Evolutionary conservation across 2,113 vertebrate genomes (phyloP).

Genomic region (Toxotes jaculatrix): DNA sequence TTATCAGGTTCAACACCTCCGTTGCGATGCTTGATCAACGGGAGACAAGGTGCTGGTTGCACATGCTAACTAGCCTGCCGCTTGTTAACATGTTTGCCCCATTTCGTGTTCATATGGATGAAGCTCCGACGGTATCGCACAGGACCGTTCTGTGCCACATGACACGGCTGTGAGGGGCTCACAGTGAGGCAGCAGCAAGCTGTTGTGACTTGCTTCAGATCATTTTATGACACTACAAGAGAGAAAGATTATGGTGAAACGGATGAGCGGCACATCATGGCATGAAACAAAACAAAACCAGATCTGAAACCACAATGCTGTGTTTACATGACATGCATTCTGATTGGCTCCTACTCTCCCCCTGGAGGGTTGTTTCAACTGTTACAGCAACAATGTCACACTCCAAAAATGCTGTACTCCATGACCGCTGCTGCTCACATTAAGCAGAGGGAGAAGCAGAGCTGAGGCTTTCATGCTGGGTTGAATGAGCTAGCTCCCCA

Average conservation of each 20-base stretch:
- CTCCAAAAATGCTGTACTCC: constrained; percentile 24
- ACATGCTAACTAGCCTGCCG: background rate
- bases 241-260: background rate
- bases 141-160: background rate
- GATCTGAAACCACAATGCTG: constrained; percentile 3
- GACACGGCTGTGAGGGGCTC: constrained; percentile 24
- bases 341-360: background rate
- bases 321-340: constrained; percentile 14
- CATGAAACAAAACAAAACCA: constrained; percentile 6
- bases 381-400: constrained; percentile 37
- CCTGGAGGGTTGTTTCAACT: constrained; percentile 9
- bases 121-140: background rate
- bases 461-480: constrained; percentile 6
- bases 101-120: constrained; percentile 21
- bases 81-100: constrained; percentile 16
- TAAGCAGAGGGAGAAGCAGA: constrained; percentile 16
- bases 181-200: background rate
- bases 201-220: constrained; percentile 21
- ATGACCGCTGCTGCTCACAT: constrained; percentile 23
- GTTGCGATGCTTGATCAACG: background rate
- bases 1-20: background rate
- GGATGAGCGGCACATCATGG: background rate
- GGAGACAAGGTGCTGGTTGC: background rate
- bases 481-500: constrained; percentile 31
- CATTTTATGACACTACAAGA: constrained; percentile 30